Conservation (phyloP, 2,888 invertebrate species). For the Stenolophus ochropezus region DNA sequence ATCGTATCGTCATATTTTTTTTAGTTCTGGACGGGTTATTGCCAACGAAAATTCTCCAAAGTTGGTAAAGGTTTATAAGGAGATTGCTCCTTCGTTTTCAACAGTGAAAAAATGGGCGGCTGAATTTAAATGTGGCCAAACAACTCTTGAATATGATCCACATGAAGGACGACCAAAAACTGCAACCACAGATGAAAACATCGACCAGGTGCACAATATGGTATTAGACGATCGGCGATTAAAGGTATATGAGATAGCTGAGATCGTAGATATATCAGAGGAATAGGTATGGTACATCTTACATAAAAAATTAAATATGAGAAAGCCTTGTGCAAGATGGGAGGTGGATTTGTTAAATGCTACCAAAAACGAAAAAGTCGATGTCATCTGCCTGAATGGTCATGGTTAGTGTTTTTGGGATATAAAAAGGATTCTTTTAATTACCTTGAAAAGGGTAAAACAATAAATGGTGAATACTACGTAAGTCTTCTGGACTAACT, state of each 20-base stretch:
- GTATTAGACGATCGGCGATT: not conserved
- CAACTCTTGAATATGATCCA: not conserved
- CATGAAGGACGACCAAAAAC: not conserved
- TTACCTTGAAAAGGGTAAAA: conserved; percentile 61
- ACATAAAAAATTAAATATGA: not conserved
- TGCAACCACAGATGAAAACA: not conserved
- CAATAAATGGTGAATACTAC: conserved; percentile 61
- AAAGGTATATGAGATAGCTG: not conserved
- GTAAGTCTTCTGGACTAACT: conserved; percentile 52
- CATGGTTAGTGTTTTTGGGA: conserved; percentile 64
- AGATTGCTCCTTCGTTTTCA: not conserved
- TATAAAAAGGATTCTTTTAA: conserved; percentile 61
- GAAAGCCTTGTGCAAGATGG: not conserved
- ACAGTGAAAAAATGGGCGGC: not conserved
- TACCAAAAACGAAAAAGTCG: conserved; percentile 62
- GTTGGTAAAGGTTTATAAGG: conserved; percentile 11
- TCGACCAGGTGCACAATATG: not conserved
- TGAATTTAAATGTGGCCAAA: not conserved
- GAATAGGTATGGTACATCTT: not conserved
- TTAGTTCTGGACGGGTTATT: too few species aligned
- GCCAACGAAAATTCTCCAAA: too few species aligned
- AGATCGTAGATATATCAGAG: not conserved
- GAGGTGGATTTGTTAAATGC: not conserved
- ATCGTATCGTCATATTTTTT: too few species aligned
- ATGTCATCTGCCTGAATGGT: conserved; percentile 62